Evolutionary conservation across 1,140 invertebrate genomes (phyloP), one percentile per base, ranked within the genome.

Genomic region (Theocolax elegans): DNA sequence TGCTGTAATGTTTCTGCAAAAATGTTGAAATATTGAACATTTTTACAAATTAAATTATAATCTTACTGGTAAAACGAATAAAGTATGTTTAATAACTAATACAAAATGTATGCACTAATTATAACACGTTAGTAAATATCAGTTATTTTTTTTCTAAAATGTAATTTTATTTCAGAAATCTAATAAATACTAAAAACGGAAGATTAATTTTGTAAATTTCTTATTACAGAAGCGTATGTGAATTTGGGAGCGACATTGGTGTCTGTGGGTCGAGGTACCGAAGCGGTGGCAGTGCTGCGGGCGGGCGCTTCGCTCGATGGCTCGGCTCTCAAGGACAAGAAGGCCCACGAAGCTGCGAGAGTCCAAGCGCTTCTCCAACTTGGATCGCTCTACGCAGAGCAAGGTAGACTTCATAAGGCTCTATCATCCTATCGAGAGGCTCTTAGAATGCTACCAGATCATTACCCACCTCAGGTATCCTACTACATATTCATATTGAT

Each of bases 291-390:
- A 73, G 91, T 95, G 49, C 91, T 97, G 54, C 87, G 91, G 25
- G 89, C 93, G 58, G 97, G 95, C 74, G 90, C 94, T 8, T 89
- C 91, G 35, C 87, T 97, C 35, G 95, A 97, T 76, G 95, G 95
- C 0, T 89, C 91, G 2, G 92, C 93, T 3, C 89, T 98, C 4
- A 94, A 96, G 75, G 96, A 99, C 83, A 91, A 94, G 25, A 88
- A 92, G 56, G 92, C 94, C 40, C 97, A 99, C 83, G 95, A 97
- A 76, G 91, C 91, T 44, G 95, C 96, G 0, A 90, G 93, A 74
- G 93, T 97, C 38, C 96, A 97, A 4, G 95, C 96, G 3, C 88
- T 98, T 13, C 91, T 97, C 67, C 96, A 98, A 81, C 87, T 98
- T 69, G 97, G 96, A 7, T 90, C 94, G 23, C 88, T 99, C 25